Percentiles rank a stretch among this genome's conserved stretches.
These are phyloP conservation scores for Lagodon rhomboides DNA, from an alignment of 2,797 vertebrate genomes.

Conservation along the genomic window DNA sequence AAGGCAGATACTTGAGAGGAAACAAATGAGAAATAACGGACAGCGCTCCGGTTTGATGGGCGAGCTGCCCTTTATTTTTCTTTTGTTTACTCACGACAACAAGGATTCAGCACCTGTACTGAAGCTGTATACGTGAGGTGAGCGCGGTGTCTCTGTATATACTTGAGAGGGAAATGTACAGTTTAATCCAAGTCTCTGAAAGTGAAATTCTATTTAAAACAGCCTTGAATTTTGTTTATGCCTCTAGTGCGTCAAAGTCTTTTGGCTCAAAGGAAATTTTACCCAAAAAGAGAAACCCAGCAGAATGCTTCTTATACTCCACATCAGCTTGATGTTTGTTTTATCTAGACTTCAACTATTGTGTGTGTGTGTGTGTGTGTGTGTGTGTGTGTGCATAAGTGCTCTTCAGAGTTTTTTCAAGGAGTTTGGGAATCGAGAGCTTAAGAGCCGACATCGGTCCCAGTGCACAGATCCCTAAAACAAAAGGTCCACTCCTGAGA, in stretches of 20 bases:
- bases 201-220: constrained; percentile 32
- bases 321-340: constrained; percentile 29
- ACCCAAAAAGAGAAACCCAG: background rate
- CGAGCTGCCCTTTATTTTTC: too few species aligned
- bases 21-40: too few species aligned
- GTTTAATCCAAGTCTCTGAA: constrained; percentile 37
- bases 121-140: too few species aligned
- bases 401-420: constrained; percentile 8
- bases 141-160: background rate
- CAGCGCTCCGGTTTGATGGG: too few species aligned
- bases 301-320: background rate
- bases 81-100: too few species aligned
- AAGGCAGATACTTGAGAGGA: constrained; percentile 24
- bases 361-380: background rate
- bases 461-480: background rate
- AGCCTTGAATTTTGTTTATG: constrained; percentile 27
- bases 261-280: constrained; percentile 6
- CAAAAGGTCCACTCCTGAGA: constrained; percentile 4
- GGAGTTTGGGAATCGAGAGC: background rate
- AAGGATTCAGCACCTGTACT: too few species aligned
- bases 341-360: constrained; percentile 4
- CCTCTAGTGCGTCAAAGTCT: constrained; percentile 5
- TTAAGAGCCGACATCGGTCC: constrained; percentile 1
- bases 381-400: background rate
- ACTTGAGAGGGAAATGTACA: constrained; percentile 25